A percentile compares a stretch with the other conserved stretches of the same genome.
Conservation (phyloP, 2,888 invertebrate species). For the Hipparchia semele region DNA sequence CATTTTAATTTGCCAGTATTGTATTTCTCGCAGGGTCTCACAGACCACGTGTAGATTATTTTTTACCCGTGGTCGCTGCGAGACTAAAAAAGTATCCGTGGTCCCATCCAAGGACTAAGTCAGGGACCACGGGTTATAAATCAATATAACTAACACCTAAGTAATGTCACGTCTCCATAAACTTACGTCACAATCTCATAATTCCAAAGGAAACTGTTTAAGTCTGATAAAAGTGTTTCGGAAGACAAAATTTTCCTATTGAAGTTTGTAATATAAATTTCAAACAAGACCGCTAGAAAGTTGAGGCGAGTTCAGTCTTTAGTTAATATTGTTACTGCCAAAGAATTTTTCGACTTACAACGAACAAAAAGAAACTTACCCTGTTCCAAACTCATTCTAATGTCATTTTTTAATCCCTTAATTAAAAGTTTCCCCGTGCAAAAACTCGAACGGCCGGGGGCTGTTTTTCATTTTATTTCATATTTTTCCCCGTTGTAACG, state of each 20-base stretch:
- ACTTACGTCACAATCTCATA: not conserved
- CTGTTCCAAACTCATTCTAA: slow-evolving; percentile 74
- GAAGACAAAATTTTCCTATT: not conserved
- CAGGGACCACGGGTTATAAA: no score
- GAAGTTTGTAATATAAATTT: slow-evolving; percentile 10
- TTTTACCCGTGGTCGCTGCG: no score
- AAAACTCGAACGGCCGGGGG: slow-evolving; percentile 65
- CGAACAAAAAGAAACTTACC: slow-evolving; percentile 71
- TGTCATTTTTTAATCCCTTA: slow-evolving; percentile 82
- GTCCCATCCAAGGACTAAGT: no score
- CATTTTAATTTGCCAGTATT: no score
- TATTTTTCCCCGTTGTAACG: slow-evolving; percentile 78
- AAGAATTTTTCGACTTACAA: slow-evolving; percentile 55
- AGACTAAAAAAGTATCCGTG: no score
- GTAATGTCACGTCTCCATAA: not conserved
- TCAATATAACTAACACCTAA: no score
- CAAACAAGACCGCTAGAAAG: slow-evolving; percentile 2
- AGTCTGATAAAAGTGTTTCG: not conserved
- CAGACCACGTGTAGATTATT: no score
- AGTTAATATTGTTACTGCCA: slow-evolving; percentile 51
- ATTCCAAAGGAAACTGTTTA: not conserved
- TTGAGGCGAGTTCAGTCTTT: slow-evolving; percentile 38
- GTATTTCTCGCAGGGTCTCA: no score
- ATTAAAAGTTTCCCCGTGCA: slow-evolving; percentile 77
- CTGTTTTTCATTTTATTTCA: slow-evolving; percentile 80